phyloP scores from a whole-genome alignment of 2,113 vertebrate species.

The Oriolus oriolus region DNA sequence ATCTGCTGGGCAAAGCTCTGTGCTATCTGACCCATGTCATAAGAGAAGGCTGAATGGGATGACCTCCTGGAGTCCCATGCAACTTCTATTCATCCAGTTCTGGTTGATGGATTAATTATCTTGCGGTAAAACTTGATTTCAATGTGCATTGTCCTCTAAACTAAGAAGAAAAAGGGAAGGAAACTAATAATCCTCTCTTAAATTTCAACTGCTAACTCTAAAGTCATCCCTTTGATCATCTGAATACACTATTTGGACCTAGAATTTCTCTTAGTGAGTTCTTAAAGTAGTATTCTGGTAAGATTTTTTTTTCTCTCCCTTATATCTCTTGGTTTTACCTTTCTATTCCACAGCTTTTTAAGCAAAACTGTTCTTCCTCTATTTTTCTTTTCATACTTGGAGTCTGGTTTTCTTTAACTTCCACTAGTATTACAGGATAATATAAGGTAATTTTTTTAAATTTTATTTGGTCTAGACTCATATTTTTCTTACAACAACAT shows the following conservation, averaged over 20 bases:
- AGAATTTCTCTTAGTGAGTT: not conserved
- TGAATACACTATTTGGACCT: not conserved
- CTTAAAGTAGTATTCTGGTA: not conserved
- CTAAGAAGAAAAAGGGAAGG: not conserved
- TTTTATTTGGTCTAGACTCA: not conserved
- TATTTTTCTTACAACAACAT: not conserved
- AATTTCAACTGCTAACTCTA: not conserved
- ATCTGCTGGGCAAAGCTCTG: not conserved
- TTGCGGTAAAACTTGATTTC: not conserved
- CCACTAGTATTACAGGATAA: not conserved
- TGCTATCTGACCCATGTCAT: not conserved
- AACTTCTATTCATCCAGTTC: not conserved
- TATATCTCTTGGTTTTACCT: not conserved
- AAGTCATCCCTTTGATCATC: not conserved
- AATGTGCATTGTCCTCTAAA: not conserved
- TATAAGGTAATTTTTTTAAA: not conserved
- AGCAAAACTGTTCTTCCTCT: not conserved
- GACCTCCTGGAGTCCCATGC: not conserved
- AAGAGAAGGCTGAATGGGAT: not conserved
- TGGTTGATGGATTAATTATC: not conserved
- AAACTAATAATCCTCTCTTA: not conserved
- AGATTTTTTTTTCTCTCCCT: not conserved
- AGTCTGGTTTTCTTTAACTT: not conserved
- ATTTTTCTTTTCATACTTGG: accelerated
- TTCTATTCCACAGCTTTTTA: not conserved